Evolutionary conservation across 2,888 invertebrate species (phyloP).

Genomic region (Macrophya alboannulata): DNA sequence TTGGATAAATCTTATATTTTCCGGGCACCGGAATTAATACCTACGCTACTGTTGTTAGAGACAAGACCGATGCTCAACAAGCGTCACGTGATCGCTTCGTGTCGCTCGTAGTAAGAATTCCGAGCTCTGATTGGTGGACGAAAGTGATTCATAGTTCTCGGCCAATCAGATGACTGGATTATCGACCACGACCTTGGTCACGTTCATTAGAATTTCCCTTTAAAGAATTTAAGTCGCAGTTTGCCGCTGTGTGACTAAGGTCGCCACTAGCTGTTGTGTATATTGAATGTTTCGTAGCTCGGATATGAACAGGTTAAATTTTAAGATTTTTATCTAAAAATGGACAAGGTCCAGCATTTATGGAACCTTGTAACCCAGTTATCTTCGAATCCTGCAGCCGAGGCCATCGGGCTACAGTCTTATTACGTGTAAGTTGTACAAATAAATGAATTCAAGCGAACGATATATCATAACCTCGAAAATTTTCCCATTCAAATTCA

Average conservation of each 20-base stretch:
- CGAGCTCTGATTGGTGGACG: neutral
- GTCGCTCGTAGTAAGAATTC: neutral
- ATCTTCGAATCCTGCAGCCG: slow-evolving; percentile 61
- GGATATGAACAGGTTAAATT: neutral
- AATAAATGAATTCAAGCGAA: neutral
- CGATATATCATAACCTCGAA: slow-evolving; percentile 55
- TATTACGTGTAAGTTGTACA: slow-evolving; percentile 67
- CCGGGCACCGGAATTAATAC: neutral
- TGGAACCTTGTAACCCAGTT: slow-evolving; percentile 70
- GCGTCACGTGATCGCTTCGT: slow-evolving; percentile 6
- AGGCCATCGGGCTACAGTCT: slow-evolving; percentile 63
- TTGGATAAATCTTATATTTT: neutral
- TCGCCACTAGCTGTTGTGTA: too few relatives aligned
- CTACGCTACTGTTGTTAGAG: neutral
- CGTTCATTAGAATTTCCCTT: neutral
- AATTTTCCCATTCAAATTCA: slow-evolving; percentile 31
- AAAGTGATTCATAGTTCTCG: neutral
- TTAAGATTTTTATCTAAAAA: slow-evolving; percentile 44
- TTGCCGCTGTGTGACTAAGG: neutral
- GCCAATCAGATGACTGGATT: neutral
- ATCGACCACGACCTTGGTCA: neutral
- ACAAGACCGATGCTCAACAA: neutral
- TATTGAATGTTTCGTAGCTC: neutral
- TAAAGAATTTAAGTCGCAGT: neutral
- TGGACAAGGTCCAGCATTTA: slow-evolving; percentile 69